Conservation (phyloP, 1,140 invertebrate genomes). For the Trialeurodes vaporariorum region DNA sequence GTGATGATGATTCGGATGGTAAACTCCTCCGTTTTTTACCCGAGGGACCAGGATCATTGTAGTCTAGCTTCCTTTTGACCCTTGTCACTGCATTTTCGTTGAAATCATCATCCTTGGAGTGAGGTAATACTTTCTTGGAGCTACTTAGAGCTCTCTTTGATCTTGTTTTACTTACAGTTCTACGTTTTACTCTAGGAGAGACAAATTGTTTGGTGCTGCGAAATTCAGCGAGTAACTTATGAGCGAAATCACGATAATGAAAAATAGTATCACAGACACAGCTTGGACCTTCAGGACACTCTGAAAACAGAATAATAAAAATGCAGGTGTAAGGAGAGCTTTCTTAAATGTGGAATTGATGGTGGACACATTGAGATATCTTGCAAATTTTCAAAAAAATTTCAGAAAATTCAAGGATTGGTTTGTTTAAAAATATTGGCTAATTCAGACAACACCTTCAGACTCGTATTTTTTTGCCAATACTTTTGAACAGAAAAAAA, state of each 20-base stretch:
- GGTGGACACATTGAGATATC: too few relatives aligned
- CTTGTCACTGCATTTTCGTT: background rate
- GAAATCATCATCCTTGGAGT: background rate
- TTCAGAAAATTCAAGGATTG: too few relatives aligned
- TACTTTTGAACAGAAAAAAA: too few relatives aligned
- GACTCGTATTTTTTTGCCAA: too few relatives aligned
- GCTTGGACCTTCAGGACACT: conserved; percentile 19
- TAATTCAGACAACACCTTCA: too few relatives aligned
- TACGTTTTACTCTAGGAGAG: background rate
- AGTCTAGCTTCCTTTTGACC: background rate
- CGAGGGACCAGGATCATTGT: background rate
- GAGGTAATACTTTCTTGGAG: conserved; percentile 2
- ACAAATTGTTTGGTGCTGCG: conserved; percentile 9
- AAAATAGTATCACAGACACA: conserved; percentile 19
- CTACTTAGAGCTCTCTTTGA: conserved; percentile 5
- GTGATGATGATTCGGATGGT: too few relatives aligned
- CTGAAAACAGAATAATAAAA: too few relatives aligned
- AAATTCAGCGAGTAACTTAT: conserved; percentile 17
- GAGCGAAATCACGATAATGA: conserved; percentile 22
- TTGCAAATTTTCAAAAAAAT: too few relatives aligned
- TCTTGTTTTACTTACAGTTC: background rate
- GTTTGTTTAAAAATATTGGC: too few relatives aligned
- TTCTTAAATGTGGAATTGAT: too few relatives aligned
- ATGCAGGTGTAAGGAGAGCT: too few relatives aligned
- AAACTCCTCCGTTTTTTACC: too few relatives aligned